These are phyloP conservation scores for Dendrolimus punctatus DNA, from an alignment of 1,140 invertebrate species.

Conservation along the genomic window DNA sequence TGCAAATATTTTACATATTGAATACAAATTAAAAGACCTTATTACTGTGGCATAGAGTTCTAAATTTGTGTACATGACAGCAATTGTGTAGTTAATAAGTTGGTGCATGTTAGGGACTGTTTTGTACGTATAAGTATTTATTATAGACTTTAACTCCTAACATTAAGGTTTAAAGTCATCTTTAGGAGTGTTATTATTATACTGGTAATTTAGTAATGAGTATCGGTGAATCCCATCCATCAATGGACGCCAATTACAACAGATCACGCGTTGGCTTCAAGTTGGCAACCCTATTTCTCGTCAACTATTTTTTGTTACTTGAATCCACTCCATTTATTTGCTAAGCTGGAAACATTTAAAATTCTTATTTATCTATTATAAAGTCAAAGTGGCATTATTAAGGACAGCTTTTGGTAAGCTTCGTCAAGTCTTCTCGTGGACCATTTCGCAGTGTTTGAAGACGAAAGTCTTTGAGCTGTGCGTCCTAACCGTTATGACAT, in stretches of 20 bases:
- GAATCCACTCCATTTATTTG: not conserved
- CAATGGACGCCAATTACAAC: conserved; percentile 52
- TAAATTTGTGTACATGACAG: no score
- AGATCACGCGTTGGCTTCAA: conserved; percentile 36
- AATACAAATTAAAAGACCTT: not conserved
- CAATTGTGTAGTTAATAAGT: no score
- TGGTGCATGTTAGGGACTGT: no score
- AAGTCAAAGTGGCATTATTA: no score
- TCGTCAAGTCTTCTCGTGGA: no score
- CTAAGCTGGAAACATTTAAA: no score
- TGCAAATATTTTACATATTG: conserved; percentile 2
- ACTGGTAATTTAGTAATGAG: conserved; percentile 36
- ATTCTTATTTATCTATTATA: no score
- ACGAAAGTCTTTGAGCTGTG: no score
- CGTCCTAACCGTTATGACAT: no score
- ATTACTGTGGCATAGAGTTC: not conserved
- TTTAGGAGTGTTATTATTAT: conserved; percentile 9
- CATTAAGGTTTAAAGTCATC: conserved; percentile 8
- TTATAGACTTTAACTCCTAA: not conserved
- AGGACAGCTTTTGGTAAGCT: no score
- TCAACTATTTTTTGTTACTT: conserved; percentile 19
- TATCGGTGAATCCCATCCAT: conserved; percentile 43
- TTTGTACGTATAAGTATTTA: no score
- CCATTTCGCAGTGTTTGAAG: no score
- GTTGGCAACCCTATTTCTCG: conserved; percentile 33